Base-by-base conservation (phyloP, 2,797 vertebrate species). In the Echiichthys vipera region DNA sequence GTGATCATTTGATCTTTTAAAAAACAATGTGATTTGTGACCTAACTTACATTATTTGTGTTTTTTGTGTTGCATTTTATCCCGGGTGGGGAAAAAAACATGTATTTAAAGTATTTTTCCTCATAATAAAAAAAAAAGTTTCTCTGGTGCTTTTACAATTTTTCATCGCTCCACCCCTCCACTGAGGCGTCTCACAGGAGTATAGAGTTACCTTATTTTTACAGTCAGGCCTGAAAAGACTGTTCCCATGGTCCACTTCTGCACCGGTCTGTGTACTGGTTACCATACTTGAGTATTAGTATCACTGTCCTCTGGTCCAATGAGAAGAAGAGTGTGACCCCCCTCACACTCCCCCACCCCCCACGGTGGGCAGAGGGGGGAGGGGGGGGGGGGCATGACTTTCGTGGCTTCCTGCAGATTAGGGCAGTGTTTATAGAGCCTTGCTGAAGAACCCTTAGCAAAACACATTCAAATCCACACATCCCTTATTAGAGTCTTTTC, bases 321-420 rank as follows among this genome's bases (percentile, higher is more conserved):
- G 45, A 57, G 36, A 62, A 49, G 55, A 58, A 36, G 50, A 20
- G 46, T 78, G 67, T 69, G 58, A 53, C n/a, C n/a, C n/a, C n/a
- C n/a, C n/a, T n/a, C n/a, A n/a, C n/a, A n/a, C n/a, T n/a, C n/a
- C n/a, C n/a, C n/a, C n/a, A n/a, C n/a, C n/a, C n/a, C n/a, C n/a
- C n/a, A n/a, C n/a, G n/a, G n/a, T n/a, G n/a, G n/a, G n/a, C n/a
- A n/a, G n/a, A n/a, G n/a, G n/a, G n/a, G n/a, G n/a, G 49, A 40
- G 27, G 25, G 18, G 30, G 36, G 40, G 27, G 45, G 65, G 65
- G 73, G 67, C 83, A 78, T 84, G 87, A 90, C 83, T 84, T 90
- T 75, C 79, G 80, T 70, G 88, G 87, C 87, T 94, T 93, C 91
- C 91, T 92, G 84, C 59, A 88, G 93, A 93, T 94, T 93, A 93